Conservation (phyloP, 2,113 vertebrate species). For the Oncorhynchus masou region DNA sequence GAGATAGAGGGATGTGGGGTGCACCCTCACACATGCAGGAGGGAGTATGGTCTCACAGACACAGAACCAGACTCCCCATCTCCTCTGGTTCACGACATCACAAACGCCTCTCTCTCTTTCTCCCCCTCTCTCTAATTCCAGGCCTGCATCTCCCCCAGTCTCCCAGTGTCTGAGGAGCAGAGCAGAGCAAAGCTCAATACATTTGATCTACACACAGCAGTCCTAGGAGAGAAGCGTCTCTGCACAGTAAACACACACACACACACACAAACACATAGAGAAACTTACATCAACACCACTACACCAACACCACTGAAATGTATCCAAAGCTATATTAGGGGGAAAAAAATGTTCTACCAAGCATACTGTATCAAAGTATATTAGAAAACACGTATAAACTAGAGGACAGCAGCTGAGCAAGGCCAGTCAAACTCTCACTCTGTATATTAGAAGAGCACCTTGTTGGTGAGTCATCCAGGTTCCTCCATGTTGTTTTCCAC, state of each 20-base stretch:
- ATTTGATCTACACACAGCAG: background rate
- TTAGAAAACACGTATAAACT: background rate
- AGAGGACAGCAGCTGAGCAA: background rate
- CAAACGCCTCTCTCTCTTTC: conserved; percentile 4
- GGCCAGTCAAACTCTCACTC: background rate
- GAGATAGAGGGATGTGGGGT: conserved; percentile 68
- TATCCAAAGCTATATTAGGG: background rate
- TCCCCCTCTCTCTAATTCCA: conserved; percentile 33
- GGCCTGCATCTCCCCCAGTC: background rate
- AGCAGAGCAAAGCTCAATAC: conserved; percentile 1
- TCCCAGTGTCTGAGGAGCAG: background rate
- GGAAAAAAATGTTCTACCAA: background rate
- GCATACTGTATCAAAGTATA: background rate
- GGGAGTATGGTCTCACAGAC: conserved; percentile 66
- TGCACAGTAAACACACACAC: conserved; percentile 1
- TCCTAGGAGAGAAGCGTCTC: background rate
- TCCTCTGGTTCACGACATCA: conserved; percentile 24
- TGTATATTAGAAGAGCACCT: background rate
- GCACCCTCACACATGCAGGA: conserved; percentile 57
- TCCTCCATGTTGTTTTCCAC: background rate
- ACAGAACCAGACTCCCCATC: conserved; percentile 58
- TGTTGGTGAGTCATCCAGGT: background rate
- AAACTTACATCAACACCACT: background rate
- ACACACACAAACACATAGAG: background rate
- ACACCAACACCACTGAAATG: background rate